phyloP scores from a whole-genome alignment of 2,797 vertebrate species.

The Tarsius wallacei region DNA sequence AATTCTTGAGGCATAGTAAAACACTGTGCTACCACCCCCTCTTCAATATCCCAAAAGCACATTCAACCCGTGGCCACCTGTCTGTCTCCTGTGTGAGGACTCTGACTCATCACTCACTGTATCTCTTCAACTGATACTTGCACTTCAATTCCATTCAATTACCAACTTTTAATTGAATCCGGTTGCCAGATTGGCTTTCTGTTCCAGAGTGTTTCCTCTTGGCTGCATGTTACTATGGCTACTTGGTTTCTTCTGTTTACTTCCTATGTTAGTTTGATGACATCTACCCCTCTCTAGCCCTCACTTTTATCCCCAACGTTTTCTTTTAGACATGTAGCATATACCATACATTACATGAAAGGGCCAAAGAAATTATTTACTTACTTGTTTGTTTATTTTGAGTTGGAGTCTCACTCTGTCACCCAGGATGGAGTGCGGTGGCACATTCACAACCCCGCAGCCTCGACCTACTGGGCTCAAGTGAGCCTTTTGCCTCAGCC shows the following conservation, averaged over 20 bases:
- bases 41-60: background rate
- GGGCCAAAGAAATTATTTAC: slow-evolving; percentile 35
- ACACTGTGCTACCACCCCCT: background rate
- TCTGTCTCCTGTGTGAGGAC: slow-evolving; percentile 14
- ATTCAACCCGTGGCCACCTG: background rate
- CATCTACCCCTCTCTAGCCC: background rate
- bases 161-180: slow-evolving; percentile 79
- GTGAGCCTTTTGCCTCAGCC: too few species aligned
- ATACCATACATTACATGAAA: background rate
- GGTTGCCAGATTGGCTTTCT: slow-evolving; percentile 67
- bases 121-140: slow-evolving; percentile 53
- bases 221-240: slow-evolving; percentile 61
- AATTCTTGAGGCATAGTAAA: background rate
- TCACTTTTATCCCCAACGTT: background rate
- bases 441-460: too few species aligned
- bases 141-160: slow-evolving; percentile 72
- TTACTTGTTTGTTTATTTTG: background rate
- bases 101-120: slow-evolving; percentile 64
- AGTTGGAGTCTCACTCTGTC: too few species aligned
- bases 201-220: slow-evolving; percentile 58
- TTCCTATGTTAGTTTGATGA: slow-evolving; percentile 51
- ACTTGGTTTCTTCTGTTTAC: slow-evolving; percentile 39
- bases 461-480: too few species aligned
- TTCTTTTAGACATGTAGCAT: background rate
- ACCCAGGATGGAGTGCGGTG: too few species aligned